phyloP scores from a whole-genome alignment of 2,797 vertebrate species.

The Onychomys leucogaster region DNA sequence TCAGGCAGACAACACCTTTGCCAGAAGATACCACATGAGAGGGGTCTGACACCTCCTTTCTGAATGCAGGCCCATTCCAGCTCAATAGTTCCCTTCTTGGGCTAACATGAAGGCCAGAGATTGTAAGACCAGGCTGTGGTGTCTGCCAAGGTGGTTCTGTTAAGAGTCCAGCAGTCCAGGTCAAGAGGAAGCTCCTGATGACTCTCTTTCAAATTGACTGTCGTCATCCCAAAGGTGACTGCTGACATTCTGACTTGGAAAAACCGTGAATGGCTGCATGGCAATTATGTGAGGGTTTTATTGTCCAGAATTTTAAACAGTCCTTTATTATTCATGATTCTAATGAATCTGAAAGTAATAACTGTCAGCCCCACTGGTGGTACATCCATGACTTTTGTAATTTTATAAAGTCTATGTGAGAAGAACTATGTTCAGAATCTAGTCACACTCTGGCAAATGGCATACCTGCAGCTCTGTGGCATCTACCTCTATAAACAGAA shows the following conservation, averaged over 20 bases:
- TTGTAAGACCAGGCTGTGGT: background rate
- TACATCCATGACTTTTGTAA: no score
- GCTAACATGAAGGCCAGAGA: background rate
- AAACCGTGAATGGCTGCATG: accelerated
- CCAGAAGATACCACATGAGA: background rate
- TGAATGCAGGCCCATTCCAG: no score
- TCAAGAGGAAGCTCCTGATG: background rate
- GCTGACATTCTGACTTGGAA: accelerated
- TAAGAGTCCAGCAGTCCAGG: background rate
- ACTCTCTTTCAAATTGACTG: background rate
- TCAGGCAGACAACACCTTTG: accelerated
- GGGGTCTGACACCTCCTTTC: background rate
- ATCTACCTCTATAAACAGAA: accelerated
- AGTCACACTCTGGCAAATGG: no score
- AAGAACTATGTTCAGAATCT: accelerated
- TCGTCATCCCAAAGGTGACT: background rate
- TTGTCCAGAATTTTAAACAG: background rate
- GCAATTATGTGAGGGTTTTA: accelerated
- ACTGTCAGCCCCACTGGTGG: background rate
- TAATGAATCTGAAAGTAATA: accelerated
- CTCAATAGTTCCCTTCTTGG: background rate
- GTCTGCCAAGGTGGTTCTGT: accelerated
- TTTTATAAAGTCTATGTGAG: accelerated
- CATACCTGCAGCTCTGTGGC: accelerated
- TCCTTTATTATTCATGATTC: background rate